Base-by-base conservation (phyloP, 1,140 invertebrate genomes). In the Drosophila navojoa region DNA sequence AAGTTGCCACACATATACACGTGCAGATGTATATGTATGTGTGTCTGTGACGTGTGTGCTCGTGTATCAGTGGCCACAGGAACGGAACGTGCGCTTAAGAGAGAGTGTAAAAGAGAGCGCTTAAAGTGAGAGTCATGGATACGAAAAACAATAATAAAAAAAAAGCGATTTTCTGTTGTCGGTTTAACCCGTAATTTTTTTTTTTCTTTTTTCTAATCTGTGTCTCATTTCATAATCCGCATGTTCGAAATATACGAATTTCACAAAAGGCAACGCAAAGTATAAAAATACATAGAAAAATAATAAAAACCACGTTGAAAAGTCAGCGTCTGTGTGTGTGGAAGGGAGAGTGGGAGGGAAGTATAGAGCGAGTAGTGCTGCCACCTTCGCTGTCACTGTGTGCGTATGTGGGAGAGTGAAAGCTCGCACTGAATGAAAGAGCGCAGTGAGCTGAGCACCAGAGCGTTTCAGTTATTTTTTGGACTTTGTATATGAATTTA, bases 301-400 rank as follows among this genome's bases (percentile, higher is more conserved):
- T 38, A 59, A 67, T 67, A 76, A 70, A 81, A 85, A 85, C 75
- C 81, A 85, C 81, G 81, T 87, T 85, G 73, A 85, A 81, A 72
- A 76, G 70, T 54, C 40, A 61, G 64, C 74, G 40, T 29, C 2
- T 53, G 38, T 25, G 50, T 49, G 44, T 67, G 13, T 58, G n/a
- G 58, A 32, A 35, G 32, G 6, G 5, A 22, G 19, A 27, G 22
- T 9, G 13, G 35, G n/a, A 27, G 22, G 13, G 45, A 58, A 10
- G 7, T 15, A 67, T 32, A 40, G 32, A 15, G 54, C 22, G 47
- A 59, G 64, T 13, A 22, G 42, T 32, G 32, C 32, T 32, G 6
- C 6, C 47, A 50, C 55, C 69, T 29, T 57, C 42, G 55, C 60
- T n/a, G 44, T 15, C 32, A 29, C 32, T 32, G 15, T 63, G 16